Base-by-base conservation (phyloP, 1,140 invertebrate species). In the Dreissena rostriformis region DNA sequence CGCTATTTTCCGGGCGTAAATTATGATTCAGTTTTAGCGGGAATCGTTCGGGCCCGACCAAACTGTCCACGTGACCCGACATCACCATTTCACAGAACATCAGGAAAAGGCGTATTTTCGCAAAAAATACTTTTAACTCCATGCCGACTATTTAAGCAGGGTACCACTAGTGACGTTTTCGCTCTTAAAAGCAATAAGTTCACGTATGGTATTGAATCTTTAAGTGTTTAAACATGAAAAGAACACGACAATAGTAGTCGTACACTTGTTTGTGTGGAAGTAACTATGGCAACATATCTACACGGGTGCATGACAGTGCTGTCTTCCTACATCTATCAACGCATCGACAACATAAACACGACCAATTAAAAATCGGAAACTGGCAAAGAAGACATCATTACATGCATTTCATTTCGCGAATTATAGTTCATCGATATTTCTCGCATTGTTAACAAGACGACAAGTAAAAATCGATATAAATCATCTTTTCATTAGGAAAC, bases 21-120 rank as follows among this genome's bases (percentile, higher is more conserved):
- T 71, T 68, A 29, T 57, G 77, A 79, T 71, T 71, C 11, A 79
- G 70, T 79, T 79, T 79, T 68, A 67, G 77, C 49, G 77, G 77
- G 53, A 79, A 68, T 57, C 70, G 51, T n/a, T 76, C 73, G 55
- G 73, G 52, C 17, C 28, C 74, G 6, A 55, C 61, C 19, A 79
- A 19, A 61, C 49, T 70, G 28, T 57, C 77, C 68, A 67, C 77
- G 70, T 65, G 68, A 28, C 65, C 57, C 24, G 70, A 26, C 10
- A 79, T n/a, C 24, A 79, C 24, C n/a, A 52, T 66, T 71, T 79
- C 67, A 61, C 57, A 61, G 8, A 77, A 26, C 19, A 67, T 63
- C 22, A 65, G 70, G 17, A 79, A 52, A 15, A 68, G 19, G 5
- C 51, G n/a, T 15, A 65, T 57, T 15, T 53, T 11, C 51, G 70